Base-by-base conservation (phyloP, 2,113 vertebrate genomes). In the Nerophis ophidion region DNA sequence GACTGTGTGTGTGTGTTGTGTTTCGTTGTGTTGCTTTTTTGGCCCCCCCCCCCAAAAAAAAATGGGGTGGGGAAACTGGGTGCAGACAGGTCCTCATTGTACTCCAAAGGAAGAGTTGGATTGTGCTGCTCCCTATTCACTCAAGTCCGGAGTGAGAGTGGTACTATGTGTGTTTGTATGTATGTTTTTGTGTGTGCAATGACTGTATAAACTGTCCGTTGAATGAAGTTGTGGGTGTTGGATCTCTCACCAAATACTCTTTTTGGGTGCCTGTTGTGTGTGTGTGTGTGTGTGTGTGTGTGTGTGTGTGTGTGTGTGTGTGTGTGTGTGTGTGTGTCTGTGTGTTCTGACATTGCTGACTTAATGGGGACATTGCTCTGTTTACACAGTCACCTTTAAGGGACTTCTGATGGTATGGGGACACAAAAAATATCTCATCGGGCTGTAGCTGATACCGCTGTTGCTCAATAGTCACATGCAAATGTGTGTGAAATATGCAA, bases 11-110 rank as follows among this genome's bases (percentile, higher is more conserved):
- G 19, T 45, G 42, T 57, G 26, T 59, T 48, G 16, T 61, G 58
- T 74, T 33, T 71, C 38, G 72, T 15, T 72, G 61, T 63, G 67
- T 60, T 66, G 35, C 33, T 70, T 66, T 74, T 81, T 63, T 42
- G 61, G 65, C n/a, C n/a, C n/a, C n/a, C n/a, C n/a, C n/a, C n/a
- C n/a, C n/a, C n/a, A n/a, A n/a, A n/a, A 42, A 12, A 44, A 44
- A 11, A 44, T 44, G 71, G 56, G 45, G 42, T 50, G 65, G 42
- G 61, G 46, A 68, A 45, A 86, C 87, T 89, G 88, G 87, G 88
- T 88, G 88, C 85, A 92, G 91, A 94, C 92, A 95, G 90, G 89
- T 90, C 90, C 87, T 91, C 92, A 93, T 92, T 93, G 92, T 95
- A 84, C 89, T 85, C 83, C 86, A 87, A 88, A 93, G 92, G 93